phyloP scores from a whole-genome alignment of 2,113 vertebrate genomes.

The Engraulis encrasicolus region DNA sequence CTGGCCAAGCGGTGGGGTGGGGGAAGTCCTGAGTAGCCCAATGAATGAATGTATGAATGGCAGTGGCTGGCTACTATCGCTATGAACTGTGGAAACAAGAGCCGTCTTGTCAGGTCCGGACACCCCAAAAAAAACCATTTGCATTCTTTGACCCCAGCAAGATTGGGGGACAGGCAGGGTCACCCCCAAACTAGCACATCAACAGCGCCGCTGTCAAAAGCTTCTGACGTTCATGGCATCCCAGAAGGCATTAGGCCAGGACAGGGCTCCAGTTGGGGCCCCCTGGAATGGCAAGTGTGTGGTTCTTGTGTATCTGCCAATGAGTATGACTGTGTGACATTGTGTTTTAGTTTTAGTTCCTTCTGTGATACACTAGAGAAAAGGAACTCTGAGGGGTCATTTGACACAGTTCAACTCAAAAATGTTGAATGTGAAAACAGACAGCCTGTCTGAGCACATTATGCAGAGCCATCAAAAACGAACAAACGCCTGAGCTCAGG shows the following conservation, averaged over 20 bases:
- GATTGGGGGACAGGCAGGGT: background rate
- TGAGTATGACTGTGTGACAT: no score
- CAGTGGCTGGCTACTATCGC: no score
- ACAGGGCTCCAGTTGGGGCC: no score
- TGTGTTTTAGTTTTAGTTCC: no score
- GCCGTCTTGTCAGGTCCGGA: background rate
- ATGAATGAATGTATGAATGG: background rate
- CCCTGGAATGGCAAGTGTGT: no score
- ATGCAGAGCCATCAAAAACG: background rate
- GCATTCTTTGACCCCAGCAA: background rate
- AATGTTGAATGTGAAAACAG: background rate
- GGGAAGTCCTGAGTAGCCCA: background rate
- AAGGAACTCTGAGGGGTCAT: no score
- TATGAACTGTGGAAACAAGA: background rate
- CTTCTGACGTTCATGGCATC: background rate
- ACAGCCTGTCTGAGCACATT: background rate
- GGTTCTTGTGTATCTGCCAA: no score
- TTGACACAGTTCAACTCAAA: background rate
- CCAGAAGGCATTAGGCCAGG: no score
- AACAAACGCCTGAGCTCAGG: background rate
- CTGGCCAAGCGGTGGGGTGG: no score
- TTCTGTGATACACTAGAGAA: no score
- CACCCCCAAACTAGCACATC: background rate
- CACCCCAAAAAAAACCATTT: background rate
- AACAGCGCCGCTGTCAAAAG: background rate